Evolutionary conservation across 2,797 vertebrate species (phyloP), one percentile per base, ranked within the genome.

Genomic region (Gymnoscopelus microlampas): DNA sequence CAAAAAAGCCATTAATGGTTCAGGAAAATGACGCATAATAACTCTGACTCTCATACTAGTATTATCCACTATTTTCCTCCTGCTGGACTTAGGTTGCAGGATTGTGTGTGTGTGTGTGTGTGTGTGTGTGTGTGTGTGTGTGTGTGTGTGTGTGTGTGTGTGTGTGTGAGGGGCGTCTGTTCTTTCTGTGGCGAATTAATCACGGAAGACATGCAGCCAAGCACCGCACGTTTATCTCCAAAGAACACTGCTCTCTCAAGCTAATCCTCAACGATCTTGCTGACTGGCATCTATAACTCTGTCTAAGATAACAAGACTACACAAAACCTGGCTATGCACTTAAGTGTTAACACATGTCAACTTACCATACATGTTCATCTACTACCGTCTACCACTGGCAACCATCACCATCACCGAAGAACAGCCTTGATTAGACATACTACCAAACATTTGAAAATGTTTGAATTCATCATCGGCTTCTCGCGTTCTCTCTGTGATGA

Each of bases 201-300:
- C 63, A 71, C n/a, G 51, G 35, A 66, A 56, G 54, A 56, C 29
- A 9, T 24, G 11, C 57, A n/a, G 50, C 5, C 24, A 19, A 19
- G 49, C 48, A 68, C 59, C 63, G 74, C 0, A 0, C 39, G 5
- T 44, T 78, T 66, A 76, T 67, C 60, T 60, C n/a, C 79, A 80
- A 76, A 82, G 63, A 76, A 51, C 4, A 44, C 39, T 8, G 39
- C 39, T 10, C 35, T 39, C 39, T 44, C 5, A 0, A 39, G 74
- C 60, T 60, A 70, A 55, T n/a, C 63, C 57, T 60, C 1, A 59
- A 9, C 65, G 49, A 72, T 55, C 24, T 23, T 58, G 13, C 49
- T 44, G 6, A 15, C 26, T 58, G 48, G 14, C 26, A 72, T 53
- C 49, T 57, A 47, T 44, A 60, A 13, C 59, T 63, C 63, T 54